Evolutionary conservation across 1,140 invertebrate genomes (phyloP).

Genomic region (Chlorops oryzae): DNA sequence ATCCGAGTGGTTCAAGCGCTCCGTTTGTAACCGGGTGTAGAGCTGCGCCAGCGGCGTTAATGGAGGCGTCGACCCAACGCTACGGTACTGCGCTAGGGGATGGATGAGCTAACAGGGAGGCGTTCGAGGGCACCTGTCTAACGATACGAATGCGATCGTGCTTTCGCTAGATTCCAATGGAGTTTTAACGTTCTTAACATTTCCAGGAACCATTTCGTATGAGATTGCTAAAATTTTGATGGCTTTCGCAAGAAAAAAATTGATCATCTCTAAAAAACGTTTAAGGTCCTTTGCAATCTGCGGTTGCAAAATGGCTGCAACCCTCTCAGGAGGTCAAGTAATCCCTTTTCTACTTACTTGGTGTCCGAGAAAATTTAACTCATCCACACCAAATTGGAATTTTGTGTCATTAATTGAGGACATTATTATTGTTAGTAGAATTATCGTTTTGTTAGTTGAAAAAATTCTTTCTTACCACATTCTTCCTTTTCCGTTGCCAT

Average conservation of each 20-base stretch:
- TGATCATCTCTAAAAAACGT: neutral
- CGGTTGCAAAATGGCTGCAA: neutral
- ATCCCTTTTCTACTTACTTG: neutral
- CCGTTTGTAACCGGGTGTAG: conserved; percentile 18
- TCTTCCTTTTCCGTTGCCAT: too few relatives aligned
- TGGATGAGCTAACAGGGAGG: conserved; percentile 12
- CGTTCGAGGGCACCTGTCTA: conserved; percentile 23
- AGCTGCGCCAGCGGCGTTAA: conserved; percentile 19
- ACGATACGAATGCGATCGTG: conserved; percentile 19
- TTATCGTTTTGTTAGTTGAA: too few relatives aligned
- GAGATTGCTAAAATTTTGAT: neutral
- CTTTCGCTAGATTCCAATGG: conserved; percentile 23
- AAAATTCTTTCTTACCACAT: too few relatives aligned
- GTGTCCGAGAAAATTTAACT: conserved; percentile 13
- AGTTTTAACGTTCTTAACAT: conserved; percentile 18
- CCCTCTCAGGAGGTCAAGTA: conserved; percentile 2
- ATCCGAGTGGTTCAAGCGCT: conserved; percentile 26
- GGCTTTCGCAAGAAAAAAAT: conserved; percentile 4
- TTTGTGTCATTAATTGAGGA: conserved; percentile 34
- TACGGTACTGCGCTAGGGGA: neutral
- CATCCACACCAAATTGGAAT: conserved; percentile 21
- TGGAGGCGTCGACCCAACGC: conserved; percentile 16
- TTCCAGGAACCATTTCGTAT: neutral
- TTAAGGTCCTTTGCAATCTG: too few relatives aligned
- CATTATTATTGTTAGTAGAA: too few relatives aligned